A percentile compares a stretch with the other conserved stretches of the same genome.
Conservation (phyloP, 2,888 invertebrate genomes). For the Lottia scabra region DNA sequence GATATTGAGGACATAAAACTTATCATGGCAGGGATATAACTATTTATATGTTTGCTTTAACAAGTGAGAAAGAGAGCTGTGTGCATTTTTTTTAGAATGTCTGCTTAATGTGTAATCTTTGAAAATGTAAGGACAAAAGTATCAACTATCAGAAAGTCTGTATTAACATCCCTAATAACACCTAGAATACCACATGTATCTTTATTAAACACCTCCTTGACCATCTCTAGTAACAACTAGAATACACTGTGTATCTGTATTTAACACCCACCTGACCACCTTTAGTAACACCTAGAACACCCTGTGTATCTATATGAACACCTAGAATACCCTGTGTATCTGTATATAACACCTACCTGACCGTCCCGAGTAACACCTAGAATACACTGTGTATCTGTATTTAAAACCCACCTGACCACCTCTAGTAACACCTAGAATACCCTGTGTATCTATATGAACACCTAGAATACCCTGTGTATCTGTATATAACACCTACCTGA, state of each 20-base stretch:
- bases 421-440: conserved; percentile 57
- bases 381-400: conserved; percentile 58
- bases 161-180: conserved; percentile 46
- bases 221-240: conserved; percentile 57
- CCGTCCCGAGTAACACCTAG: conserved; percentile 57
- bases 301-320: conserved; percentile 36
- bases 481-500: conserved; percentile 44
- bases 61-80: too few relatives aligned
- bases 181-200: conserved; percentile 58
- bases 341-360: conserved; percentile 58
- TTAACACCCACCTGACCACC: conserved; percentile 59
- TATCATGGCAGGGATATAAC: background rate
- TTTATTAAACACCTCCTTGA: conserved; percentile 58
- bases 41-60: too few relatives aligned
- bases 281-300: conserved; percentile 57
- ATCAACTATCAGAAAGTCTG: too few relatives aligned
- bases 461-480: conserved; percentile 59
- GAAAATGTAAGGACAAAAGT: too few relatives aligned
- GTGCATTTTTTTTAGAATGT: too few relatives aligned
- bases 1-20: too few relatives aligned
- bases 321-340: conserved; percentile 55
- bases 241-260: conserved; percentile 58
- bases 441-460: conserved; percentile 58
- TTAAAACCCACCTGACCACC: conserved; percentile 60
- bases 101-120: too few relatives aligned